Base-by-base conservation (phyloP, 2,113 vertebrate species). In the Cinclus mexicanus region DNA sequence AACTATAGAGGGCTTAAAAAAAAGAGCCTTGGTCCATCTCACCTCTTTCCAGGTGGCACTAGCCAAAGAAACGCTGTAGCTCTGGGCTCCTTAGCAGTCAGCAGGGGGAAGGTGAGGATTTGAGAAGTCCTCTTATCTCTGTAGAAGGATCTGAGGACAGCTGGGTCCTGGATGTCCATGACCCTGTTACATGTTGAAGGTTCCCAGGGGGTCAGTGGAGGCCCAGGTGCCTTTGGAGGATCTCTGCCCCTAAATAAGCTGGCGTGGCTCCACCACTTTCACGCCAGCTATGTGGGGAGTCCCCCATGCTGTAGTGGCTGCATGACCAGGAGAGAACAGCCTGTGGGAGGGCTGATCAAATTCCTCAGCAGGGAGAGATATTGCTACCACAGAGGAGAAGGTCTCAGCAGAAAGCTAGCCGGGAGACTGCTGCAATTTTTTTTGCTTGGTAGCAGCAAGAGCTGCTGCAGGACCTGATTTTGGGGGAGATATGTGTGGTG, bases 311-410 rank as follows among this genome's bases (percentile, higher is more conserved):
- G 2, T 7, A 12, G 56, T 29, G 77, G 41, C 87, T 89, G 69
- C 60, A 42, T 92, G 84, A 67, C 55, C 79, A 70, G 67, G 77
- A 60, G 76, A 75, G 92, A 94, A 86, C 92, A 88, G 68, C 84
- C 87, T 93, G 79, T 74, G 71, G 83, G 93, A 95, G 86, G 57
- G 57, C 28, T 87, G 35, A 90, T 83, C 77, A 83, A 70, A 85
- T 65, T 93, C 87, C 60, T 88, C 92, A 65, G 56, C 81, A 91
- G 77, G 83, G 60, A 95, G 56, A 79, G 63, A 49, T 28, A 65
- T 23, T 53, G 41, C 68, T 1, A 15, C 39, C 2, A 2, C 78
- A 87, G 77, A 85, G 86, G 79, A 94, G 87, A 91, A 89, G 78
- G 77, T 74, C 72, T 91, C 87, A 78, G 87, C 81, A 81, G 42